phyloP scores from a whole-genome alignment of 2,113 vertebrate genomes.

The Larimichthys crocea region DNA sequence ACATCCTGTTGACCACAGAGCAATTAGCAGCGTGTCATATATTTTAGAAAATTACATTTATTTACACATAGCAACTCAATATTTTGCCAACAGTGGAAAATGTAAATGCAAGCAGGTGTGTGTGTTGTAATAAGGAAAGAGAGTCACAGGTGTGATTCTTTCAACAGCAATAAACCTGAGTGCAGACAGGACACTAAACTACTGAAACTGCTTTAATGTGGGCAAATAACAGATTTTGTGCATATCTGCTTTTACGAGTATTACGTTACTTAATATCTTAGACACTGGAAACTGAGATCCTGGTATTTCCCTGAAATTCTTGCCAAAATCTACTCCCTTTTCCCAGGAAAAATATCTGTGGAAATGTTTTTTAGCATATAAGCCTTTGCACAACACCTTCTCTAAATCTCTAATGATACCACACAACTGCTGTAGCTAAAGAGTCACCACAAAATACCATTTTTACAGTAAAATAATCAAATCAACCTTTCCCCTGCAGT shows the following conservation, averaged over 20 bases:
- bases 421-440: too few species aligned
- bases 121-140: conserved; percentile 11
- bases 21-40: conserved; percentile 12
- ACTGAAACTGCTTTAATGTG: conserved; percentile 3
- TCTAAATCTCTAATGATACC: too few species aligned
- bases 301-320: neutral
- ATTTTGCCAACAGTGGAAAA: conserved; percentile 45
- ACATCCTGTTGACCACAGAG: conserved; percentile 10
- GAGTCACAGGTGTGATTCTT: conserved; percentile 46
- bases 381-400: too few species aligned
- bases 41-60: conserved; percentile 16
- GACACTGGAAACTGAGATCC: neutral
- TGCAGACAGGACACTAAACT: conserved; percentile 29
- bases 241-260: neutral
- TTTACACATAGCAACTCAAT: conserved; percentile 6
- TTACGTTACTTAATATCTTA: neutral
- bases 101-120: conserved; percentile 40
- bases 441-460: too few species aligned
- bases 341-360: neutral
- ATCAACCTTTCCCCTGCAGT: neutral
- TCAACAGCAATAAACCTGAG: conserved; percentile 28
- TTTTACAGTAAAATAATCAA: too few species aligned
- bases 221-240: neutral
- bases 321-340: neutral
- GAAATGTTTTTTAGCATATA: too few species aligned